Evolutionary conservation across 2,113 vertebrate genomes (phyloP).

Genomic region (Saimiri boliviensis): DNA sequence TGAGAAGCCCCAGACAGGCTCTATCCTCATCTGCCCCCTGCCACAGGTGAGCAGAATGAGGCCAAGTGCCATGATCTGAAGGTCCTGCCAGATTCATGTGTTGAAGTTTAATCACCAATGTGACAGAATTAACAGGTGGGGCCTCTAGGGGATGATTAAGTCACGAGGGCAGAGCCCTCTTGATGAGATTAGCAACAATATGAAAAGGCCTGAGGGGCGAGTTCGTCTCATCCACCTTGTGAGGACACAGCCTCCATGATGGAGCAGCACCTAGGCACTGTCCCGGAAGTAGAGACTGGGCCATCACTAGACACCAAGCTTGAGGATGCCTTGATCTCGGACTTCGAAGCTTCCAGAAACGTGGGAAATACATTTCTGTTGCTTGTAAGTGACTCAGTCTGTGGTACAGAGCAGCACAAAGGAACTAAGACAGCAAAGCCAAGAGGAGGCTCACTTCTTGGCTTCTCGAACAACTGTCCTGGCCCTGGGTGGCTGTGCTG

Average conservation of each 20-base stretch:
- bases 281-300: neutral
- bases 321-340: neutral
- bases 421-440: too few species aligned
- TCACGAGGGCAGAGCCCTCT: neutral
- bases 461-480: accelerated
- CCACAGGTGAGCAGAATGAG: neutral
- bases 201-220: neutral
- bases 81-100: neutral
- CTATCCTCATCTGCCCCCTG: neutral
- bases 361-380: neutral
- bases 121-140: neutral
- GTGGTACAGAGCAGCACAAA: neutral
- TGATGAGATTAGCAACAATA: neutral
- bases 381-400: neutral
- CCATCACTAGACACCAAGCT: neutral
- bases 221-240: too few species aligned
- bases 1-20: neutral
- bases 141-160: neutral
- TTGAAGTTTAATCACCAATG: neutral
- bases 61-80: neutral
- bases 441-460: neutral
- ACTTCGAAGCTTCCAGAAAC: neutral
- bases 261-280: neutral
- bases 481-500: neutral
- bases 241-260: neutral